Conservation (phyloP, 2,888 invertebrate genomes). For the Melieria picta region DNA sequence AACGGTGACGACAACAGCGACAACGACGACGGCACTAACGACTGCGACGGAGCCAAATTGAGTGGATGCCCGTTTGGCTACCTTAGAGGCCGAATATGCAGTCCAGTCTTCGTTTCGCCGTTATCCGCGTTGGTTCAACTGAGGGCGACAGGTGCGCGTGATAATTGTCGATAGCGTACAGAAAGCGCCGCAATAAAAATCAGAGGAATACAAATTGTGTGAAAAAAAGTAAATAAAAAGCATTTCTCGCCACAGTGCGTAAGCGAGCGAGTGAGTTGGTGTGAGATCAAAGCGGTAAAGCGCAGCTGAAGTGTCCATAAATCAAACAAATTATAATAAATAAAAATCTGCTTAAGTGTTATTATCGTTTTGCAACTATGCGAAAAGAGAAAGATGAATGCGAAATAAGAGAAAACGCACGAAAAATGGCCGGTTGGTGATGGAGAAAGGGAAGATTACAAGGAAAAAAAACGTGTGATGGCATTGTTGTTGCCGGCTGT, state of each 20-base stretch:
- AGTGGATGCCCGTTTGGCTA: constrained; percentile 8
- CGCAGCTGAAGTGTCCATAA: too few relatives aligned
- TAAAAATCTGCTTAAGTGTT: too few relatives aligned
- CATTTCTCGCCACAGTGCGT: too few relatives aligned
- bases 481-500: background rate
- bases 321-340: too few relatives aligned
- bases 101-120: constrained; percentile 41
- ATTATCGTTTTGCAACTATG: background rate
- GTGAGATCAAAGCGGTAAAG: too few relatives aligned
- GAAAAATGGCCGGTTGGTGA: background rate
- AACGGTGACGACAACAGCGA: background rate
- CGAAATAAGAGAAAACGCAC: background rate
- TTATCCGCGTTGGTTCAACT: constrained; percentile 37
- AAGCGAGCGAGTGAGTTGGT: too few relatives aligned
- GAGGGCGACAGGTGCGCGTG: constrained; percentile 27
- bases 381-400: background rate
- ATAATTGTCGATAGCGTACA: background rate
- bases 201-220: background rate
- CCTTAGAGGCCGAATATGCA: constrained; percentile 30
- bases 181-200: constrained; percentile 1
- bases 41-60: too few relatives aligned
- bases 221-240: background rate
- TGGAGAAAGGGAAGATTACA: background rate
- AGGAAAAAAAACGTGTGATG: background rate
- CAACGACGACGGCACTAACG: too few relatives aligned